Conservation (phyloP, 92 coral and sea anemone genomes). For the Porites lobata region DNA sequence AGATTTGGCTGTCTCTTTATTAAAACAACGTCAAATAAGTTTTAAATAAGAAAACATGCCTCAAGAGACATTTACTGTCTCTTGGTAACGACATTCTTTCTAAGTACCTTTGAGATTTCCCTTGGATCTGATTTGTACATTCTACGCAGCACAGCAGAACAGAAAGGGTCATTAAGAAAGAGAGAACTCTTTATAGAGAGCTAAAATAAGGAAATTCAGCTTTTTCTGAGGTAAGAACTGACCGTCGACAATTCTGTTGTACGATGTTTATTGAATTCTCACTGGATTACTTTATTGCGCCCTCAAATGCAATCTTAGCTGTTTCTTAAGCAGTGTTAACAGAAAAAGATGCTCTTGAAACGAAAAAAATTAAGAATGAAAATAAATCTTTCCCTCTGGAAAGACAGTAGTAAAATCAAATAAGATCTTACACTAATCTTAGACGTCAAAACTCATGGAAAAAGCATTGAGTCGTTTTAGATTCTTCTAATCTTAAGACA, state of each 20-base stretch:
- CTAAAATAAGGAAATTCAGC: not conserved
- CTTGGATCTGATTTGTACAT: constrained; percentile 8
- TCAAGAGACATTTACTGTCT: not conserved
- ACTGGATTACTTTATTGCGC: not conserved
- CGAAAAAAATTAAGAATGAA: not conserved
- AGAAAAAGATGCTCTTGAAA: not conserved
- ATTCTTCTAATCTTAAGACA: too few relatives aligned
- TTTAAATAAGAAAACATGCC: constrained; percentile 31
- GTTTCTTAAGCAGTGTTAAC: not conserved
- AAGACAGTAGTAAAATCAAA: too few relatives aligned
- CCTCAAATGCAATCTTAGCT: not conserved
- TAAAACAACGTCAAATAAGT: not conserved
- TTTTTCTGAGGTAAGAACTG: constrained; percentile 9
- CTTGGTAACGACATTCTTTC: constrained; percentile 30
- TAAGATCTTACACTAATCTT: too few relatives aligned
- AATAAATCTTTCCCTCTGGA: too few relatives aligned
- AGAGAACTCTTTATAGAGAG: constrained; percentile 10
- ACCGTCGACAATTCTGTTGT: not conserved
- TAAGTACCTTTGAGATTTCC: constrained; percentile 17
- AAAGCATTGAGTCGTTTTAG: too few relatives aligned
- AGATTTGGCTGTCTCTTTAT: not conserved
- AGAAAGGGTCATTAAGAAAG: not conserved
- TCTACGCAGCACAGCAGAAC: not conserved
- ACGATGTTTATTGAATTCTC: not conserved
- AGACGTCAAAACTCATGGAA: too few relatives aligned